Percentiles rank a stretch among this genome's conserved stretches.
Evolutionary conservation across 2,113 vertebrate genomes (phyloP).

Genomic region (Lynx canadensis): DNA sequence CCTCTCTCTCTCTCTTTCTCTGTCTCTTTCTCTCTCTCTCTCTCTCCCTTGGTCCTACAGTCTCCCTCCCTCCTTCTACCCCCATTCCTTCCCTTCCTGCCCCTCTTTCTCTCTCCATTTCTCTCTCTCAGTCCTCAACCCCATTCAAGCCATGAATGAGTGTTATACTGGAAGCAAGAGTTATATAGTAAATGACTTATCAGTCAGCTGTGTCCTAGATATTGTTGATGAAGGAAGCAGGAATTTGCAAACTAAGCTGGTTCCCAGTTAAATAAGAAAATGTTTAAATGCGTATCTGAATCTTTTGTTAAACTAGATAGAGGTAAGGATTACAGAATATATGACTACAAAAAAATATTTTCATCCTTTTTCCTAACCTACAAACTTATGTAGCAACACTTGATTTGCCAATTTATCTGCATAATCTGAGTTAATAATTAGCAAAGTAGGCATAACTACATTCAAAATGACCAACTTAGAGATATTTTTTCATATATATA

Average conservation of each 20-base stretch:
- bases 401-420: background rate
- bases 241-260: background rate
- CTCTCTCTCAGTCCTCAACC: background rate
- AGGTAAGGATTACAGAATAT: background rate
- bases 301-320: background rate
- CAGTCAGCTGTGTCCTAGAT: background rate
- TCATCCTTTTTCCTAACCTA: background rate
- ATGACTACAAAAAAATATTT: background rate
- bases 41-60: background rate
- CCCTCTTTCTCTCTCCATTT: background rate
- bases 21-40: background rate
- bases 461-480: background rate
- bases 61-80: background rate
- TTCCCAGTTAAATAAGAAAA: constrained; percentile 37
- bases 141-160: background rate
- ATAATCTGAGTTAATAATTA: background rate
- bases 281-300: background rate
- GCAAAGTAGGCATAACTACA: background rate
- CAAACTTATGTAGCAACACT: background rate
- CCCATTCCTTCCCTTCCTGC: background rate
- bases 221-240: background rate
- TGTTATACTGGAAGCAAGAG: background rate
- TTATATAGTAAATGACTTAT: background rate
- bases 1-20: background rate
- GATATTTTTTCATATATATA: too few species aligned